These are phyloP conservation scores for Poeciliopsis paucimaculata DNA, from an alignment of 2,797 vertebrate species.

Conservation along the genomic window DNA sequence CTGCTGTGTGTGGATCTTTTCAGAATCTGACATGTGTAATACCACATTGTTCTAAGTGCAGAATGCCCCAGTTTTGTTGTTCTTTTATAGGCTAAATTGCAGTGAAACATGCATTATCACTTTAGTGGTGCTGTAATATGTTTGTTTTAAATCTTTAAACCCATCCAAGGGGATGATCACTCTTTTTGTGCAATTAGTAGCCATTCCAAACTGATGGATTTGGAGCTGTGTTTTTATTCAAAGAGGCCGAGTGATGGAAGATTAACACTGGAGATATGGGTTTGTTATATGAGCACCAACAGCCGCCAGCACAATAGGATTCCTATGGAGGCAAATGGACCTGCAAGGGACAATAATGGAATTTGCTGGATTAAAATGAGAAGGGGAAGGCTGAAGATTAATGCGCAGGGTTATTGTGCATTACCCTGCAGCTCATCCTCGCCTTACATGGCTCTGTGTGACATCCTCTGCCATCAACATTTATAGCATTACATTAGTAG, in stretches of 20 bases:
- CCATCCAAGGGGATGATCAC: conserved; percentile 80
- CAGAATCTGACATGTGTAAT: conserved; percentile 53
- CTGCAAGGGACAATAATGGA: conserved; percentile 73
- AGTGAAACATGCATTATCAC: conserved; percentile 81
- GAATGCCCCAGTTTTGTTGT: conserved; percentile 72
- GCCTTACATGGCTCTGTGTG: conserved; percentile 71
- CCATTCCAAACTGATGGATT: conserved; percentile 79
- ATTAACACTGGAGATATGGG: conserved; percentile 70
- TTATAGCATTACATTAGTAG: conserved; percentile 74
- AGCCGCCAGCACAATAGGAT: conserved; percentile 51
- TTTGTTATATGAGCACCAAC: conserved; percentile 58
- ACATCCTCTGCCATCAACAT: conserved; percentile 68
- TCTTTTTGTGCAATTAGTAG: conserved; percentile 82
- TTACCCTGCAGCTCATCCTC: conserved; percentile 75
- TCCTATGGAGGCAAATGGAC: conserved; percentile 68
- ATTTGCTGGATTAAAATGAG: conserved; percentile 79
- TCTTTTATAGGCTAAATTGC: conserved; percentile 78
- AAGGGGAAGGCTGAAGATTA: conserved; percentile 67
- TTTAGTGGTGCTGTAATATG: conserved; percentile 79
- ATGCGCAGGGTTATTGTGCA: conserved; percentile 78
- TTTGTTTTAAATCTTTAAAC: conserved; percentile 81
- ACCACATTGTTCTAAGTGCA: conserved; percentile 72
- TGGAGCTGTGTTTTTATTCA: conserved; percentile 78
- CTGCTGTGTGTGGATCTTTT: conserved; percentile 43
- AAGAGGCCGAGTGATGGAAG: conserved; percentile 65